phyloP scores from a whole-genome alignment of 2,888 invertebrate genomes.

The Globia sparganii region DNA sequence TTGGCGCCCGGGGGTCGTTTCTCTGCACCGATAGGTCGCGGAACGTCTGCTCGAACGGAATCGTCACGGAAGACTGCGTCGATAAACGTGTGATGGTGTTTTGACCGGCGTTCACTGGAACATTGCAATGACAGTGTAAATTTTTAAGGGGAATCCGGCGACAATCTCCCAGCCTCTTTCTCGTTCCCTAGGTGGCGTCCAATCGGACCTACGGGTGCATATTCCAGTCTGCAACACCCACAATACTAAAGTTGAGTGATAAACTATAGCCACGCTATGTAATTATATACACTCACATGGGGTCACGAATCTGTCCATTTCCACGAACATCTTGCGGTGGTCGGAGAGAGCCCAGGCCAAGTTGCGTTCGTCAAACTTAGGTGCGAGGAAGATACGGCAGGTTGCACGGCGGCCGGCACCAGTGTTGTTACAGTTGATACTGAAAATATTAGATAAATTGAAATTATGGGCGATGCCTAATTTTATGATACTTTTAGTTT shows the following conservation, averaged over 20 bases:
- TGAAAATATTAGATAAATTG: conserved; percentile 59
- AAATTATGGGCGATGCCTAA: background rate
- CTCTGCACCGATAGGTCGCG: conserved; percentile 85
- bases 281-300: conserved; percentile 87
- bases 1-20: conserved; percentile 69
- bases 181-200: background rate
- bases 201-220: background rate
- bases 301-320: conserved; percentile 93
- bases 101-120: conserved; percentile 89
- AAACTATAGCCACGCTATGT: background rate
- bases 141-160: background rate
- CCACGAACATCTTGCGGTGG: conserved; percentile 93
- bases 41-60: conserved; percentile 91
- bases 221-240: background rate
- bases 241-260: background rate
- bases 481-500: background rate
- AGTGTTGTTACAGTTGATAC: conserved; percentile 89
- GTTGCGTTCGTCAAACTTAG: conserved; percentile 93
- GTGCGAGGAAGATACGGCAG: conserved; percentile 93
- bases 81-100: conserved; percentile 91
- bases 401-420: conserved; percentile 90
- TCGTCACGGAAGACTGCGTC: conserved; percentile 90
- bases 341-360: conserved; percentile 91
- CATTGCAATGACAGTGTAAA: background rate
- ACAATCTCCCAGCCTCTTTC: background rate